phyloP scores from a whole-genome alignment of 2,113 vertebrate genomes.

The Guaruba guarouba region DNA sequence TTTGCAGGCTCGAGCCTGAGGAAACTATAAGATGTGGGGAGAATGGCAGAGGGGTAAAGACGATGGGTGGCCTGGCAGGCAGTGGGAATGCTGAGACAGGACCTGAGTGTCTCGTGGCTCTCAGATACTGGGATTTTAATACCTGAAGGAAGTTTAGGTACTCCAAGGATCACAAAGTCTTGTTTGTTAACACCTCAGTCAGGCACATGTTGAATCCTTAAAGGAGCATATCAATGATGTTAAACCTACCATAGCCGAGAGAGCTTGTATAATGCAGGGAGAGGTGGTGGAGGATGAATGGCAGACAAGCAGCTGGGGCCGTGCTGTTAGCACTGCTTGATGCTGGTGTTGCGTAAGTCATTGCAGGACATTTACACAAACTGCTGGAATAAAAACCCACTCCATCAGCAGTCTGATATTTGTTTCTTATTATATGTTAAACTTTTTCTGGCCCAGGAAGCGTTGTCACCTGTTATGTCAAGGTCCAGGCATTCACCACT shows the following conservation, averaged over 20 bases:
- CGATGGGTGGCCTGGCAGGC: neutral
- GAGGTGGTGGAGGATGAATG: neutral
- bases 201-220: neutral
- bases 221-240: neutral
- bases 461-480: conserved; percentile 53
- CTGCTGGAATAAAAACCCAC: conserved; percentile 33
- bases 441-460: conserved; percentile 38
- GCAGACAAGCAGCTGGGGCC: neutral
- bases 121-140: neutral
- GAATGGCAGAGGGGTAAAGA: neutral
- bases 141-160: neutral
- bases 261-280: neutral
- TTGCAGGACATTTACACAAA: neutral
- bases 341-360: neutral
- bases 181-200: neutral
- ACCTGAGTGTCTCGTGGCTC: neutral
- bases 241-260: neutral
- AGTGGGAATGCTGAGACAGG: neutral
- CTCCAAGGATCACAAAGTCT: neutral
- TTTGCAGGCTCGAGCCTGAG: neutral
- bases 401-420: conserved; percentile 60
- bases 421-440: conserved; percentile 48
- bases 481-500: neutral
- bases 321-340: neutral
- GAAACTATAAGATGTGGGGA: neutral